A percentile compares a stretch with the other conserved stretches of the same genome.
These are phyloP conservation scores for Oxygymnocypris stewartii DNA, from an alignment of 2,113 vertebrate genomes.

Conservation along the genomic window DNA sequence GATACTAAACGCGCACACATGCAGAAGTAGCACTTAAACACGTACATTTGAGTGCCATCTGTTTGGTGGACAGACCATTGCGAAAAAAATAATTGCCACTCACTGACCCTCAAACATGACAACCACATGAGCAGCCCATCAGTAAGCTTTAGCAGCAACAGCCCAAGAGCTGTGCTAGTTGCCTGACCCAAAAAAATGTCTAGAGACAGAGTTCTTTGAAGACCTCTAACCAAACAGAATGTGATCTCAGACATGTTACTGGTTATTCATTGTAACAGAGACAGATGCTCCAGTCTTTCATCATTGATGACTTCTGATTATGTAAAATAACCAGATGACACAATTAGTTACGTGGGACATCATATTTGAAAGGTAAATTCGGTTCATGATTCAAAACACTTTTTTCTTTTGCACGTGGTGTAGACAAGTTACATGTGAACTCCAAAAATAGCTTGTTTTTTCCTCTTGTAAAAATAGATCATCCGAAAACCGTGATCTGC, in stretches of 20 bases:
- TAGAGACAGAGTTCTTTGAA: background rate
- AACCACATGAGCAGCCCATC: slow-evolving; percentile 16
- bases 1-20: background rate
- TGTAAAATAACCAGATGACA: slow-evolving; percentile 31
- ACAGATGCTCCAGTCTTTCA: slow-evolving; percentile 17
- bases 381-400: background rate
- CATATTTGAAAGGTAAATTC: background rate
- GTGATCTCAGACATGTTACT: background rate
- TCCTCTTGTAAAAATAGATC: background rate
- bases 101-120: slow-evolving; percentile 28
- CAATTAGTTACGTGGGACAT: slow-evolving; percentile 12
- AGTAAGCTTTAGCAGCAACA: slow-evolving; percentile 22
- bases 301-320: slow-evolving; percentile 12
- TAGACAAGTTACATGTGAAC: background rate
- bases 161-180: background rate
- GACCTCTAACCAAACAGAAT: background rate
- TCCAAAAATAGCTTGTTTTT: background rate
- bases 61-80: slow-evolving; percentile 12
- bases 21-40: slow-evolving; percentile 7
- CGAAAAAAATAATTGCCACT: slow-evolving; percentile 25
- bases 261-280: slow-evolving; percentile 1
- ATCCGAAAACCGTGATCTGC: too few species aligned
- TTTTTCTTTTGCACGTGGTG: background rate
- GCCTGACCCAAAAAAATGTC: slow-evolving; percentile 11
- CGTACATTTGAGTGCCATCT: slow-evolving; percentile 21